Conservation (phyloP, 1,140 invertebrate genomes). For the Oryctes rhinoceros region DNA sequence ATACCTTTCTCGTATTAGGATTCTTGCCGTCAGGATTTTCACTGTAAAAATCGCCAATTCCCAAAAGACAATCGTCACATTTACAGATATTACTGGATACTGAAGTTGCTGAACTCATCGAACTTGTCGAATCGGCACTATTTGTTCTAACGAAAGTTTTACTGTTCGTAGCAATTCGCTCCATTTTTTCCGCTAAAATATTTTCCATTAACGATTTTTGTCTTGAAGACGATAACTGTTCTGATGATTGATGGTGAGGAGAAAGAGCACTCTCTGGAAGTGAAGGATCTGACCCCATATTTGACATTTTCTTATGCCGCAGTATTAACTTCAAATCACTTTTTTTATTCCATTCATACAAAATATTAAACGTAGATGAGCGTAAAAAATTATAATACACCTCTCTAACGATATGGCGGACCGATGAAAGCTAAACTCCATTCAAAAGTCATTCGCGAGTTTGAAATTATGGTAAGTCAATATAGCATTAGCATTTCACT, state of each 20-base stretch:
- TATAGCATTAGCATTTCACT: too few relatives aligned
- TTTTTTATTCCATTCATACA: too few relatives aligned
- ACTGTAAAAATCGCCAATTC: slow-evolving; percentile 76
- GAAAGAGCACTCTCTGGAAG: not conserved
- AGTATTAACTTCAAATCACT: too few relatives aligned
- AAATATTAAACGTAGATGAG: too few relatives aligned
- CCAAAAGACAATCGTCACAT: slow-evolving; percentile 84
- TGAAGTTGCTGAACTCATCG: slow-evolving; percentile 74
- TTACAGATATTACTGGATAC: slow-evolving; percentile 76
- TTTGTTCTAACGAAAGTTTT: slow-evolving; percentile 72
- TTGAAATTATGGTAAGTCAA: too few relatives aligned
- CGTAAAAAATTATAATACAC: too few relatives aligned
- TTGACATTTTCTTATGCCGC: not conserved
- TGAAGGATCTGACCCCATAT: not conserved
- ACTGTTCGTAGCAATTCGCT: slow-evolving; percentile 61
- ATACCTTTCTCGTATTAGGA: slow-evolving; percentile 28
- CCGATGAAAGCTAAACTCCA: too few relatives aligned
- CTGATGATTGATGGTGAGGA: not conserved
- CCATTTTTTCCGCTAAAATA: slow-evolving; percentile 79
- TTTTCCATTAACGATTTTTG: slow-evolving; percentile 80
- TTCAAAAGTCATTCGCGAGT: too few relatives aligned
- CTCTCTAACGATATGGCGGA: too few relatives aligned
- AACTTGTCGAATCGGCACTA: slow-evolving; percentile 80
- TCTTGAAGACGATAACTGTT: slow-evolving; percentile 49
- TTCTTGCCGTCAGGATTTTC: not conserved